phyloP scores from a whole-genome alignment of 2,888 invertebrate genomes.

The Mechanitis mazaeus region DNA sequence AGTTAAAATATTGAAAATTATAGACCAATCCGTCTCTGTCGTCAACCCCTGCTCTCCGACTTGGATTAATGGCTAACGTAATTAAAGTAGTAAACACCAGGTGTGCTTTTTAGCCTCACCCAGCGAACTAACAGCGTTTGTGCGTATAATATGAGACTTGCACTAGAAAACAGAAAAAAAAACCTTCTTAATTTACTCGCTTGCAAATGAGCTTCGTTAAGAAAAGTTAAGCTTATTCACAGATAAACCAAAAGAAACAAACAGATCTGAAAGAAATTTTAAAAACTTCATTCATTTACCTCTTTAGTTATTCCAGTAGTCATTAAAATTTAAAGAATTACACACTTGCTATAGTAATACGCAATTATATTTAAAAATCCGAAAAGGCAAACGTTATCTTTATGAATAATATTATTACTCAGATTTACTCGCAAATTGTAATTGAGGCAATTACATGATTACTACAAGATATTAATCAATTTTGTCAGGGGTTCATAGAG shows the following conservation, averaged over 20 bases:
- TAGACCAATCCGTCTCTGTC: constrained; percentile 60
- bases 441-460: constrained; percentile 6
- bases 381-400: background rate
- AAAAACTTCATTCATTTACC: background rate
- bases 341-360: background rate
- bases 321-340: background rate
- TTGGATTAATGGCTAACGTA: constrained; percentile 61
- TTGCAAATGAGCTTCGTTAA: constrained; percentile 28
- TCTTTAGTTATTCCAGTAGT: background rate
- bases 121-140: constrained; percentile 33
- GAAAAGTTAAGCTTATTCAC: constrained; percentile 27
- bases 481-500: constrained; percentile 27
- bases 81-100: constrained; percentile 67
- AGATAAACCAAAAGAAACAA: constrained; percentile 22
- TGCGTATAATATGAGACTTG: constrained; percentile 30
- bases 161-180: constrained; percentile 21
- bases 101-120: constrained; percentile 45
- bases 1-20: constrained; percentile 37
- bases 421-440: background rate
- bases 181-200: constrained; percentile 27
- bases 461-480: constrained; percentile 30
- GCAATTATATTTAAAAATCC: background rate
- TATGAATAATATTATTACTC: background rate
- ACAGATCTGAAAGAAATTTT: background rate
- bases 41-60: constrained; percentile 51